These are phyloP conservation scores for Minunthozetes semirufus DNA, from an alignment of 2,888 invertebrate genomes.

Conservation along the genomic window DNA sequence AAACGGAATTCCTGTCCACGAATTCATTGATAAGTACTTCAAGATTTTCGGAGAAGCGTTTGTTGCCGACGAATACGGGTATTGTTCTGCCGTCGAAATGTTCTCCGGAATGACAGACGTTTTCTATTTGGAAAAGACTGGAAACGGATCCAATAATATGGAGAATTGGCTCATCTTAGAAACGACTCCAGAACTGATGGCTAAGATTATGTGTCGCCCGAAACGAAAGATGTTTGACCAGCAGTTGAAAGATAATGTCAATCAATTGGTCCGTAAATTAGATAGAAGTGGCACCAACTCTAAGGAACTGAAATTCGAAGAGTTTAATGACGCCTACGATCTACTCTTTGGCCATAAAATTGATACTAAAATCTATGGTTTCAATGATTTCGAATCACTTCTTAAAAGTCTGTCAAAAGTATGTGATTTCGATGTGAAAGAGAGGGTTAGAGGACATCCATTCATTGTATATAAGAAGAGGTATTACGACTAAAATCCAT, in stretches of 20 bases:
- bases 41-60: background rate
- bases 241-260: background rate
- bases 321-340: background rate
- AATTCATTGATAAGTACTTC: background rate
- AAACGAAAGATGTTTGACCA: background rate
- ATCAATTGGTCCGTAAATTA: background rate
- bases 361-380: background rate
- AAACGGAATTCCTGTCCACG: background rate
- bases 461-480: background rate
- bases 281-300: background rate
- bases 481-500: background rate
- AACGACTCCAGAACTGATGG: background rate
- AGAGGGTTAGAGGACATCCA: background rate
- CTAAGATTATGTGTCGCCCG: background rate
- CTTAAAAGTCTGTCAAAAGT: background rate
- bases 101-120: background rate
- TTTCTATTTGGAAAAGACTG: background rate
- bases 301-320: background rate
- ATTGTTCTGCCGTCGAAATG: background rate
- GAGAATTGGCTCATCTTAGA: background rate
- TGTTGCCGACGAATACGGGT: background rate
- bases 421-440: conserved; percentile 16
- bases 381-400: background rate
- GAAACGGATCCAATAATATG: background rate
- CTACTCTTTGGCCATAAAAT: background rate